phyloP scores from a whole-genome alignment of 2,113 vertebrate genomes.

The Datnioides undecimradiatus region DNA sequence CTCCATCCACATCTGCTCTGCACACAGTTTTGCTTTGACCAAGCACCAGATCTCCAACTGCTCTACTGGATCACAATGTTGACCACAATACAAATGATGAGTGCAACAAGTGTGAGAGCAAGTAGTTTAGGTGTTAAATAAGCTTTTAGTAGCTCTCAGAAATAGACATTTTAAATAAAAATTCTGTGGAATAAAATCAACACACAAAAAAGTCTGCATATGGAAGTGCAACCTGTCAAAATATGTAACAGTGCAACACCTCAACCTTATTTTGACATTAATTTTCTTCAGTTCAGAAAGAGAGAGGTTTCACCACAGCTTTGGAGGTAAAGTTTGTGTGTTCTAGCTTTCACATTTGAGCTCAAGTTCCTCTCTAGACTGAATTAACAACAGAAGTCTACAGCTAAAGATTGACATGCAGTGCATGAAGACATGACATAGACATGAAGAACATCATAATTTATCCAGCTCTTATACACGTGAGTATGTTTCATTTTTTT shows the following conservation, averaged over 20 bases:
- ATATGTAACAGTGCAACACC: not conserved
- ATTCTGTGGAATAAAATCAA: not conserved
- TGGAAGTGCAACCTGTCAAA: not conserved
- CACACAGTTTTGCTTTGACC: not conserved
- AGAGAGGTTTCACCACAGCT: not conserved
- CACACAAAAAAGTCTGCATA: not conserved
- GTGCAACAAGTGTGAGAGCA: not conserved
- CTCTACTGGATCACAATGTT: constrained; percentile 1
- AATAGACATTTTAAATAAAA: not conserved
- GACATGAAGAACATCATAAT: no score
- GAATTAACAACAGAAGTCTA: not conserved
- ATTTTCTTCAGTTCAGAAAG: not conserved
- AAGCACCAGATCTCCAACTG: not conserved
- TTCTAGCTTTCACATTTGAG: not conserved
- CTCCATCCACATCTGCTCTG: not conserved
- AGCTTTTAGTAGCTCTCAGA: not conserved
- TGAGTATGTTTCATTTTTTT: not conserved
- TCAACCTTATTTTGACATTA: not conserved
- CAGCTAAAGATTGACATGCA: no score
- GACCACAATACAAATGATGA: not conserved
- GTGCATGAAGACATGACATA: no score
- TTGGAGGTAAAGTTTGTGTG: not conserved
- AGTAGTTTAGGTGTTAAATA: not conserved
- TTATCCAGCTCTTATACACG: not conserved
- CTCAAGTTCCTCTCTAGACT: not conserved